phyloP scores from a whole-genome alignment of 2,113 vertebrate species.

The Cyprinodon tularosa region DNA sequence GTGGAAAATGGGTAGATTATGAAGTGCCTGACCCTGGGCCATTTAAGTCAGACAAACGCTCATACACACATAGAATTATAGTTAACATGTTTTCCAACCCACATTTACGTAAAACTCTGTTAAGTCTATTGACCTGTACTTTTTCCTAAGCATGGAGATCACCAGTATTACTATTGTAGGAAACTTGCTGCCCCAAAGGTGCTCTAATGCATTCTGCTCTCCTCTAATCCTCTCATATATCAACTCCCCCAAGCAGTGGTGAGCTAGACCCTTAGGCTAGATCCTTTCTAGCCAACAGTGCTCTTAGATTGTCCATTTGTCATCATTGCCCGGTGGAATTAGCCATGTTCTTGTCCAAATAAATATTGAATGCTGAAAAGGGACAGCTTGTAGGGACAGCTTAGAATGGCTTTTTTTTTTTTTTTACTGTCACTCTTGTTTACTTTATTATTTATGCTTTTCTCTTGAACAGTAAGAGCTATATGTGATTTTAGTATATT shows the following conservation, averaged over 20 bases:
- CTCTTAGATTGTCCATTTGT: conserved; percentile 61
- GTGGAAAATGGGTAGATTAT: conserved; percentile 71
- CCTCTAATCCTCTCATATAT: conserved; percentile 68
- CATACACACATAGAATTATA: conserved; percentile 4
- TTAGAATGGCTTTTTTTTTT: neutral
- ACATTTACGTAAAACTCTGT: conserved; percentile 55
- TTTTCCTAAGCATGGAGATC: conserved; percentile 36
- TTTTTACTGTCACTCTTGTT: neutral
- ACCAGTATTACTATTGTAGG: conserved; percentile 62
- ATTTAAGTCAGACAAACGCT: conserved; percentile 22
- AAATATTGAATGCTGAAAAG: conserved; percentile 48
- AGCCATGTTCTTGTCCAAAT: conserved; percentile 35
- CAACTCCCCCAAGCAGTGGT: conserved; percentile 60
- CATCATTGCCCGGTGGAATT: conserved; percentile 53
- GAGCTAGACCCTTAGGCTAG: conserved; percentile 51
- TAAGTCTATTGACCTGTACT: conserved; percentile 38
- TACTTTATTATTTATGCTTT: conserved; percentile 15
- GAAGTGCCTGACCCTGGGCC: conserved; percentile 45
- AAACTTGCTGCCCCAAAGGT: conserved; percentile 55
- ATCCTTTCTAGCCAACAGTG: conserved; percentile 47
- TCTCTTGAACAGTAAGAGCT: neutral
- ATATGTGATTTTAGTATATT: neutral
- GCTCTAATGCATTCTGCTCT: conserved; percentile 49
- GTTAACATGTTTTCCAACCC: conserved; percentile 31
- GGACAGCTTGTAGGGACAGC: conserved; percentile 18